These are phyloP conservation scores for Molossus alvarezi DNA, from an alignment of 2,797 vertebrate species.

Conservation along the genomic window DNA sequence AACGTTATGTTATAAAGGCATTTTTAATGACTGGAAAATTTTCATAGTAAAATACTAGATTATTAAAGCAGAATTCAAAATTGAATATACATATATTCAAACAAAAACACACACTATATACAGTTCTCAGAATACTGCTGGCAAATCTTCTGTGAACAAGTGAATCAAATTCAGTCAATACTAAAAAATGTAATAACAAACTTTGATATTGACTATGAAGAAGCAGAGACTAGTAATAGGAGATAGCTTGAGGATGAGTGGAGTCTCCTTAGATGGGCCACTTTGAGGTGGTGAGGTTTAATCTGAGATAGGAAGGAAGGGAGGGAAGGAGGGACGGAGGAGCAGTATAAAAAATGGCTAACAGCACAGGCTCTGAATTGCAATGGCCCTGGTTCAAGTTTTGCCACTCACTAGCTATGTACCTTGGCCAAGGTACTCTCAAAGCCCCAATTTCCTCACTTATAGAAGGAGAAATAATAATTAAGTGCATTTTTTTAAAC, in stretches of 20 bases:
- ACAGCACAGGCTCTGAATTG: background rate
- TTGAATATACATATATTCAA: background rate
- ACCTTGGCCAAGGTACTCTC: background rate
- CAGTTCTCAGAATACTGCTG: background rate
- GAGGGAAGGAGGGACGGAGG: background rate
- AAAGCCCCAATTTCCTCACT: background rate
- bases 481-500: background rate
- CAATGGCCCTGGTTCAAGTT: background rate
- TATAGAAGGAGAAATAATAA: slow-evolving; percentile 5
- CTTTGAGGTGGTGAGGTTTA: background rate
- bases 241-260: background rate
- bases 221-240: background rate
- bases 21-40: background rate
- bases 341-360: background rate
- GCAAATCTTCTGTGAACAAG: background rate
- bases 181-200: background rate
- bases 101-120: background rate
- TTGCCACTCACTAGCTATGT: background rate
- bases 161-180: background rate
- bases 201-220: background rate
- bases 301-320: background rate
- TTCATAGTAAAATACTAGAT: background rate
- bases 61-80: slow-evolving; percentile 38
- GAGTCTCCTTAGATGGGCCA: background rate
- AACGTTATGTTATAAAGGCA: background rate